These are phyloP conservation scores for Rousettus leschenaultii DNA, from an alignment of 2,113 vertebrate genomes.

Conservation along the genomic window DNA sequence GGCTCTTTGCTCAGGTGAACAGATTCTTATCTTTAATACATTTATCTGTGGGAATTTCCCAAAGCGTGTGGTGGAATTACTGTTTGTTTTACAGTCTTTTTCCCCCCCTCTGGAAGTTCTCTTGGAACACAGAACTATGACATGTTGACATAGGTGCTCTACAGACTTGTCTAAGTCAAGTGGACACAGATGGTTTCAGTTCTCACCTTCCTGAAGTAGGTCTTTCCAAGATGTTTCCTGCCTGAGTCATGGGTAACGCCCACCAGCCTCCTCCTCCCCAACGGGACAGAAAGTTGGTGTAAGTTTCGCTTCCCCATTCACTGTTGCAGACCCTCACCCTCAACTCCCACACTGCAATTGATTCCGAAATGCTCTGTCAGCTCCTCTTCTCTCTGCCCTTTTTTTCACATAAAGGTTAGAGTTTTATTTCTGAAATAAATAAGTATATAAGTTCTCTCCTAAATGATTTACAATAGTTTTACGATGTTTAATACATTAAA, in stretches of 20 bases:
- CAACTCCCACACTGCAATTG: neutral
- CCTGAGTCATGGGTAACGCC: neutral
- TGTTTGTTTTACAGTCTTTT: neutral
- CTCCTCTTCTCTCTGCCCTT: neutral
- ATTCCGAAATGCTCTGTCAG: neutral
- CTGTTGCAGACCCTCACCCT: neutral
- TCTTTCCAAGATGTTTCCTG: neutral
- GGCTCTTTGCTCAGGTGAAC: neutral
- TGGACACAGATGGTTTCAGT: slow-evolving; percentile 5
- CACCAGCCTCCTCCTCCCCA: neutral
- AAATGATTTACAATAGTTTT: neutral
- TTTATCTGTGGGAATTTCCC: neutral
- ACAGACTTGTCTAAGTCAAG: neutral
- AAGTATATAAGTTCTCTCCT: neutral
- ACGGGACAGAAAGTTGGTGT: neutral
- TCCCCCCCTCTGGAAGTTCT: neutral
- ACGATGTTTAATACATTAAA: neutral
- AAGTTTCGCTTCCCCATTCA: neutral
- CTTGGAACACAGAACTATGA: neutral
- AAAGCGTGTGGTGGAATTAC: neutral
- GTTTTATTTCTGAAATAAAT: slow-evolving; percentile 28
- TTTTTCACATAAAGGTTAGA: neutral
- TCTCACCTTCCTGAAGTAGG: neutral
- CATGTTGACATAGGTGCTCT: neutral
- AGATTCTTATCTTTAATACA: neutral